Evolutionary conservation across 2,888 invertebrate genomes (phyloP).

Genomic region (Drosophila kuntzei): DNA sequence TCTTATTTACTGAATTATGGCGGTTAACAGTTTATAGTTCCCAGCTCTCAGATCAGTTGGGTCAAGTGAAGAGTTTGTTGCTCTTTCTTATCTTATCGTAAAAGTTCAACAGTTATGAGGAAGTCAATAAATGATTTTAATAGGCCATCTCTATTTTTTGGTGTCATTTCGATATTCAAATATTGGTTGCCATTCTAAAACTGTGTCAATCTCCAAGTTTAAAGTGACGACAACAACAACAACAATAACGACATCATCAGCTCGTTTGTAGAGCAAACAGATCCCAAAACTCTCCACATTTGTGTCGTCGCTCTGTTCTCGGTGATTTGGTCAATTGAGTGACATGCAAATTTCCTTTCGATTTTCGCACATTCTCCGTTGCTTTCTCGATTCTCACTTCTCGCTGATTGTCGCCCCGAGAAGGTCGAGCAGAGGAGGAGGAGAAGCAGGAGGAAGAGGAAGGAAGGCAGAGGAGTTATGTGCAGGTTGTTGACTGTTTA

Average conservation of each 20-base stretch:
- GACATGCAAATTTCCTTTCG: constrained; percentile 79
- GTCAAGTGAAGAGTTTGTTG: constrained; percentile 55
- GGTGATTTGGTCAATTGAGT: constrained; percentile 63
- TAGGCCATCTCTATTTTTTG: constrained; percentile 45
- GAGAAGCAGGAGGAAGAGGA: neutral
- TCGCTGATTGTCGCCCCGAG: constrained; percentile 57
- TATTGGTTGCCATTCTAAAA: constrained; percentile 63
- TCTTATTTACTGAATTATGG: constrained; percentile 31
- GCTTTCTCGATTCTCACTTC: constrained; percentile 16
- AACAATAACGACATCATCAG: constrained; percentile 18
- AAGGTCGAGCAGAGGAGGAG: constrained; percentile 41
- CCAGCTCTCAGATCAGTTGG: constrained; percentile 29
- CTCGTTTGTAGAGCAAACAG: constrained; percentile 71
- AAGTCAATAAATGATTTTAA: constrained; percentile 49
- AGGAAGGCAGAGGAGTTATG: constrained; percentile 44
- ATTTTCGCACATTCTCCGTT: constrained; percentile 70
- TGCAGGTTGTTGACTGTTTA: constrained; percentile 61
- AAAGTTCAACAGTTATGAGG: constrained; percentile 54
- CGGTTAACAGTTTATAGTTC: constrained; percentile 35
- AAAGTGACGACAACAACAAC: constrained; percentile 45
- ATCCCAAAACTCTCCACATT: constrained; percentile 48
- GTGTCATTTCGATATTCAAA: constrained; percentile 69
- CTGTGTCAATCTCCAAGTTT: constrained; percentile 42
- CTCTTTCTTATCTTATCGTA: constrained; percentile 52
- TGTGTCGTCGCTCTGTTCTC: constrained; percentile 56